phyloP scores from a whole-genome alignment of 2,797 vertebrate genomes.

The Vespertilio murinus region DNA sequence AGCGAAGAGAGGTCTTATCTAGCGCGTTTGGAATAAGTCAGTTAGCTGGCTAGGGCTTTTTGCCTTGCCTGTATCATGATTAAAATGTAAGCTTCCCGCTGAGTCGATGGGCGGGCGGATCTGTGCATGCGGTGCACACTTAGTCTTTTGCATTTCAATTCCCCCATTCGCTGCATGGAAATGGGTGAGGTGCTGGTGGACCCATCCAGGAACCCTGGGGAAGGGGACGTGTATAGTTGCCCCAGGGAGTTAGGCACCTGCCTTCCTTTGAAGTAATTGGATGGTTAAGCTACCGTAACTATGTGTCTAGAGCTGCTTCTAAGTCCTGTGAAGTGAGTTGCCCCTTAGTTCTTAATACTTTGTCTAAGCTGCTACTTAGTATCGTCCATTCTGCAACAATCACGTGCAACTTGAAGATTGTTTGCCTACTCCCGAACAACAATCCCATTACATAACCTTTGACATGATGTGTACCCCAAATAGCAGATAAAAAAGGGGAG shows the following conservation, averaged over 20 bases:
- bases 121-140: not conserved
- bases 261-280: constrained; percentile 50
- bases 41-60: not conserved
- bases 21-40: not conserved
- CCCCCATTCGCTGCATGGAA: not conserved
- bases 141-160: not conserved
- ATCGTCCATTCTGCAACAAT: not conserved
- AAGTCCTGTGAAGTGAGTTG: not conserved
- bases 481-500: not conserved
- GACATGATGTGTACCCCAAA: constrained; percentile 33
- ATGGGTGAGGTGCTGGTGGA: not conserved
- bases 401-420: constrained; percentile 20
- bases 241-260: constrained; percentile 43
- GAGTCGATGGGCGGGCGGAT: not conserved
- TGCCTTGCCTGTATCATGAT: not conserved
- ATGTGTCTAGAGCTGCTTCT: too few species aligned
- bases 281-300: not conserved
- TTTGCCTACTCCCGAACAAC: constrained; percentile 38
- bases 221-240: not conserved
- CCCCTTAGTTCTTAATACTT: not conserved
- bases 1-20: not conserved
- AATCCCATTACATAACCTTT: constrained; percentile 70
- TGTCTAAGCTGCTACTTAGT: not conserved
- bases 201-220: not conserved
- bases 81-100: not conserved